A percentile compares a stretch with the other conserved stretches of the same genome.
phyloP scores from a whole-genome alignment of 1,140 invertebrate species.

The Bombus haemorrhoidalis region DNA sequence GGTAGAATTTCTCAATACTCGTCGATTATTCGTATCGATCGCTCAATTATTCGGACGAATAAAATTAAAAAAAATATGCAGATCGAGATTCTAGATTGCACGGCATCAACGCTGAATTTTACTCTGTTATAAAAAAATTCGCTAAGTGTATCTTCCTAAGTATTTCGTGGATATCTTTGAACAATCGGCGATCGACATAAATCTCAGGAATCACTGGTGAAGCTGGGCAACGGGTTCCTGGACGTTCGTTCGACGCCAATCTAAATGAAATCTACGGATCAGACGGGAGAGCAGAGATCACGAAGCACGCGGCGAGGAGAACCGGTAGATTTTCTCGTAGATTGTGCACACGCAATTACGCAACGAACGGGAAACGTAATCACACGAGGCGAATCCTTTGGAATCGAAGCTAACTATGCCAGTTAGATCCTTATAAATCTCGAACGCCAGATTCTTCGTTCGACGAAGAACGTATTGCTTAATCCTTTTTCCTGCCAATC shows the following conservation, averaged over 20 bases:
- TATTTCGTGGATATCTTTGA: conserved; percentile 30
- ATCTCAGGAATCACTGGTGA: conserved; percentile 33
- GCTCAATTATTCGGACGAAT: neutral
- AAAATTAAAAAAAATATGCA: neutral
- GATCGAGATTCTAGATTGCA: neutral
- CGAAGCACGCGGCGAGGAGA: conserved; percentile 44
- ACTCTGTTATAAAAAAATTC: neutral
- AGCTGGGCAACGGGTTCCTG: conserved; percentile 31
- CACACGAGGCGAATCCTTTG: conserved; percentile 20
- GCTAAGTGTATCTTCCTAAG: conserved; percentile 13
- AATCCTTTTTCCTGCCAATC: neutral
- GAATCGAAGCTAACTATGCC: conserved; percentile 24
- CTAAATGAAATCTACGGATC: conserved; percentile 72
- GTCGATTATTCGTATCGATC: neutral
- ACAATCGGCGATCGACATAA: conserved; percentile 36
- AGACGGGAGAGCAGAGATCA: conserved; percentile 53
- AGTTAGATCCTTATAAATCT: conserved; percentile 25
- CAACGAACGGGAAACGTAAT: conserved; percentile 61
- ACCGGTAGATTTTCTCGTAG: conserved; percentile 65
- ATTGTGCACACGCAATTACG: conserved; percentile 74
- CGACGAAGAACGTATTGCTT: neutral
- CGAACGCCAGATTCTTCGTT: neutral
- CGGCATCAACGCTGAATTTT: neutral
- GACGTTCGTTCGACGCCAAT: conserved; percentile 51
- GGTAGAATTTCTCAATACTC: neutral